Evolutionary conservation across 2,797 vertebrate species (phyloP), one percentile per base, ranked within the genome.

Genomic region (Craterocephalus amniculus): DNA sequence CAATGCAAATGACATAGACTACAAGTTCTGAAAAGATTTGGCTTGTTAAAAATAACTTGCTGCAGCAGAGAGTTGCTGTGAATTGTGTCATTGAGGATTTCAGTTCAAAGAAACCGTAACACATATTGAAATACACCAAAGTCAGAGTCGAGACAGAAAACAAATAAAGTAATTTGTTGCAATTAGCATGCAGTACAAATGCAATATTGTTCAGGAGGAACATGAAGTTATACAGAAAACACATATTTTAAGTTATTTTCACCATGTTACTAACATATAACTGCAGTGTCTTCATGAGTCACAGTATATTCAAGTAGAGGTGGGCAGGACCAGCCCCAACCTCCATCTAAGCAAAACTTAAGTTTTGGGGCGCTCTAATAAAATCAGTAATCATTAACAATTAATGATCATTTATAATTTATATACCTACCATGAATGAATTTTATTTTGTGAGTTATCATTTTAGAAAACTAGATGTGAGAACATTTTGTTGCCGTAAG

Each of bases 1-100:
- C 34, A 51, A 59, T 43, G 48, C 34, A 14, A 9, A 35, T 60
- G 58, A 58, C 24, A 40, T 58, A 48, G n/a, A 34, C 32, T 34
- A 34, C 9, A 34, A 8, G 43, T 34, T 1, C 11, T 38, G 14
- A 22, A 24, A 45, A 11, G 29, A 64, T 43, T 52, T 31, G 49
- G 51, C 49, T 54, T 58, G 49, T 1, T 3, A 51, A 12, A 18
- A 56, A 29, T 29, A 10, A 9, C 64, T 32, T 49, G 36, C 14
- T 40, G 40, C 7, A 26, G 0, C 22, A 26, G 8, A 13, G 11
- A 1, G 4, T 12, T 26, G 4, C 12, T 27, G 22, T 26, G 22
- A 12, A 26, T 14, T 4, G 58, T 72, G 51, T 16, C 1, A 29
- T 26, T 24, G 22, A 4, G 16, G 64, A 32, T 24, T 60, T n/a